These are phyloP conservation scores for Sylvilagus floridanus DNA, from an alignment of 2,797 vertebrate species.

Conservation along the genomic window DNA sequence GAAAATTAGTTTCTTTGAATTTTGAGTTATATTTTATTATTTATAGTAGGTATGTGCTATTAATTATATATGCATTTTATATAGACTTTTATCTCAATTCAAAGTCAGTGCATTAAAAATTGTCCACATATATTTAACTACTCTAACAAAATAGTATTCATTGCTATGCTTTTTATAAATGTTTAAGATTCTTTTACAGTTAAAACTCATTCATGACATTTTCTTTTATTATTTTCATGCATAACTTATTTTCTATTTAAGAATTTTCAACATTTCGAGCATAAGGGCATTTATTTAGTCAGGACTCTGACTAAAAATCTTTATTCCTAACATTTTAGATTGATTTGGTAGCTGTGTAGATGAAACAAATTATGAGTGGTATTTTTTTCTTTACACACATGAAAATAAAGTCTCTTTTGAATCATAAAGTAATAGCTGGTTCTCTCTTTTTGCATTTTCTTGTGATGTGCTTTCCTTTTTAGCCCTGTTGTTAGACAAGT, in stretches of 20 bases:
- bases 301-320: background rate
- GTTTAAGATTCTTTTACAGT: slow-evolving; percentile 9
- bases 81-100: background rate
- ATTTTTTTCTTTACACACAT: slow-evolving; percentile 9
- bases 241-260: slow-evolving; percentile 27
- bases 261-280: background rate
- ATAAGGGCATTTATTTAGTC: slow-evolving; percentile 12
- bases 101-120: background rate
- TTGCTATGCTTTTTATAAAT: slow-evolving; percentile 22
- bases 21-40: slow-evolving; percentile 21
- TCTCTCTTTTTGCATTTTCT: slow-evolving; percentile 47
- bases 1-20: background rate
- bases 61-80: background rate
- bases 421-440: background rate
- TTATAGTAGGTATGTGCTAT: background rate
- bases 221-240: background rate
- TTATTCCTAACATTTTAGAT: background rate
- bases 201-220: background rate
- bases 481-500: slow-evolving; percentile 27
- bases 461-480: slow-evolving; percentile 28
- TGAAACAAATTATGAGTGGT: background rate
- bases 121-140: background rate
- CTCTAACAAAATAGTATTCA: background rate
- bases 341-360: background rate
- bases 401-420: background rate